Evolutionary conservation across 1,140 invertebrate genomes (phyloP).

Genomic region (Dolichoris vasculosae): DNA sequence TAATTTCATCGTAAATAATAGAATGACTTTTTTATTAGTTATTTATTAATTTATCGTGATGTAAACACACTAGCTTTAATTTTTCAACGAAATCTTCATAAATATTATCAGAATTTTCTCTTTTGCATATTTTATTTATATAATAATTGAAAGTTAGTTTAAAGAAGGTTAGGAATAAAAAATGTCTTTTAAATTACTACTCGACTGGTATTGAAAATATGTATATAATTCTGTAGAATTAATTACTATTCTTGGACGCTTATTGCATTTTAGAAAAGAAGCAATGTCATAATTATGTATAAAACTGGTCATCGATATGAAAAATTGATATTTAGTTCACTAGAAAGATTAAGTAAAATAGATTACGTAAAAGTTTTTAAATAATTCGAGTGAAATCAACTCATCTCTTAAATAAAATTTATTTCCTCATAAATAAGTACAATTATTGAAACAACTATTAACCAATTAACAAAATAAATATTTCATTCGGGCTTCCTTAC

Average conservation of each 20-base stretch:
- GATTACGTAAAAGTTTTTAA: not conserved
- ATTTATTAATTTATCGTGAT: not conserved
- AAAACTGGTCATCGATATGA: not conserved
- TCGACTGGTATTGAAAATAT: not conserved
- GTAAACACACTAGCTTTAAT: not conserved
- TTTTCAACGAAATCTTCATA: not conserved
- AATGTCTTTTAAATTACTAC: not conserved
- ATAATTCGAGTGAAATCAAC: too few species aligned
- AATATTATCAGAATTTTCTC: not conserved
- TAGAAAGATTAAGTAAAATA: too few species aligned
- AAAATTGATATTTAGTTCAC: not conserved
- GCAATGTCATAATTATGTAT: too few species aligned
- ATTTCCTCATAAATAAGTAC: not conserved
- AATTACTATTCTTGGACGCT: not conserved
- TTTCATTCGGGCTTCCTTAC: not conserved
- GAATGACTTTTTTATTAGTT: not conserved
- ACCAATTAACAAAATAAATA: too few species aligned
- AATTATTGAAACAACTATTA: not conserved
- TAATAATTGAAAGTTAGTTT: not conserved
- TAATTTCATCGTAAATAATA: not conserved
- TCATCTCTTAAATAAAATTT: not conserved
- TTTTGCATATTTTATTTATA: not conserved
- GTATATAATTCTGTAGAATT: not conserved
- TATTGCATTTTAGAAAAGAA: too few species aligned
- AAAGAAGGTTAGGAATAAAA: not conserved